Conservation (phyloP, 1,140 invertebrate genomes). For the Colletes gigas region DNA sequence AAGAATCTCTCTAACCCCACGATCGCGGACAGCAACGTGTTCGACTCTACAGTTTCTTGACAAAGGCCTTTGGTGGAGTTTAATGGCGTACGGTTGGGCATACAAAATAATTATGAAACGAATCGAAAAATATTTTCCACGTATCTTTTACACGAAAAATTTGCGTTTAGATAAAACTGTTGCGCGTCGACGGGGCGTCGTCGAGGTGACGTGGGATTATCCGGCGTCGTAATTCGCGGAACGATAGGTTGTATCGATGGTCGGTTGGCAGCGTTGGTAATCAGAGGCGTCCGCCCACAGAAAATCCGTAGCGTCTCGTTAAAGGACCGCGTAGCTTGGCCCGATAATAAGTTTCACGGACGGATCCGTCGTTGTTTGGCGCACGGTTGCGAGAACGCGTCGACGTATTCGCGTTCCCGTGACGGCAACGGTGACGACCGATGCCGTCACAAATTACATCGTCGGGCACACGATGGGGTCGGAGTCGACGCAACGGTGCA, state of each 20-base stretch:
- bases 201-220: background rate
- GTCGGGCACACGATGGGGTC: background rate
- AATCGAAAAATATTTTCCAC: no score
- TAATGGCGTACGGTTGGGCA: no score
- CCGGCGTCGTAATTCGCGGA: background rate
- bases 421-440: background rate
- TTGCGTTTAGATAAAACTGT: no score
- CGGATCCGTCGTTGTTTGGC: background rate
- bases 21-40: no score
- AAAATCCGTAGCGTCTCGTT: background rate
- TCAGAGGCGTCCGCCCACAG: slow-evolving; percentile 25
- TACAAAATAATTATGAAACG: no score
- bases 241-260: background rate
- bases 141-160: no score
- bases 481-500: no score
- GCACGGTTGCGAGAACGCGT: no score
- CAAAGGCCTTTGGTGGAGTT: no score
- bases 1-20: no score
- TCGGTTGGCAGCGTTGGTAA: background rate
- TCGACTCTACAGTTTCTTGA: no score
- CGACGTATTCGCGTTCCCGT: slow-evolving; percentile 1
- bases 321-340: background rate
- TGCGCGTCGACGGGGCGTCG: background rate
- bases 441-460: slow-evolving; percentile 16
- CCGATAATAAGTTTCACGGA: slow-evolving; percentile 11